A percentile compares a stretch with the other conserved stretches of the same genome.
These are phyloP conservation scores for Chaetodon auriga DNA, from an alignment of 2,113 vertebrate species.

Conservation along the genomic window DNA sequence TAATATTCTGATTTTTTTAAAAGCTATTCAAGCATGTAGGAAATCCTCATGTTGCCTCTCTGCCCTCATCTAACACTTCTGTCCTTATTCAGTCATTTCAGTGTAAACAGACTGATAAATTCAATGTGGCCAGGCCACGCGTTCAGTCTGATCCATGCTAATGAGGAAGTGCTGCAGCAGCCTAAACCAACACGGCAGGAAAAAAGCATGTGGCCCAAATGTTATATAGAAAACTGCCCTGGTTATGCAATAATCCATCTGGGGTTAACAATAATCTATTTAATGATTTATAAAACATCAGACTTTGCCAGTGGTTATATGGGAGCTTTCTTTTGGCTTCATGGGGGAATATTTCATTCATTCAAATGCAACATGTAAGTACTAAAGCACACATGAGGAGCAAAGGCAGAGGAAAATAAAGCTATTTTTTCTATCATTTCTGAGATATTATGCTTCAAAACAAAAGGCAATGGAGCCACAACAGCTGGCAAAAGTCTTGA, in stretches of 20 bases:
- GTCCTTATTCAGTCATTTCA: not conserved
- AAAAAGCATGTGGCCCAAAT: not conserved
- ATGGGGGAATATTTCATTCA: not conserved
- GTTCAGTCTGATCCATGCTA: not conserved
- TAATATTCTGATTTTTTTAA: not conserved
- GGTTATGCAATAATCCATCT: conserved; percentile 20
- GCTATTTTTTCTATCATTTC: not conserved
- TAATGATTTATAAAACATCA: conserved; percentile 15
- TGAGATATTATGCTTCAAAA: not conserved
- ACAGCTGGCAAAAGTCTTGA: not conserved
- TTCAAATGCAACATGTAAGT: not conserved
- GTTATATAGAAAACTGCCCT: not conserved
- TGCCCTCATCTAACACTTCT: not conserved
- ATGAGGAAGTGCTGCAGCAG: not conserved
- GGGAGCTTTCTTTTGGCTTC: not conserved
- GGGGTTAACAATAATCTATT: not conserved
- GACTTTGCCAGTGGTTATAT: not conserved
- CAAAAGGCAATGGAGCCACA: not conserved
- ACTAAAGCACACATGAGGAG: not conserved
- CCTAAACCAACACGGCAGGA: conserved; percentile 9
- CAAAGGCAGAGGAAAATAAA: not conserved
- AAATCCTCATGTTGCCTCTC: not conserved
- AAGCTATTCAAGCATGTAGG: not conserved
- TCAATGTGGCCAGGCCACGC: not conserved
- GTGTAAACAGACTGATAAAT: conserved; percentile 1